Evolutionary conservation across 2,888 invertebrate species (phyloP).

Genomic region (Laothoe populi): DNA sequence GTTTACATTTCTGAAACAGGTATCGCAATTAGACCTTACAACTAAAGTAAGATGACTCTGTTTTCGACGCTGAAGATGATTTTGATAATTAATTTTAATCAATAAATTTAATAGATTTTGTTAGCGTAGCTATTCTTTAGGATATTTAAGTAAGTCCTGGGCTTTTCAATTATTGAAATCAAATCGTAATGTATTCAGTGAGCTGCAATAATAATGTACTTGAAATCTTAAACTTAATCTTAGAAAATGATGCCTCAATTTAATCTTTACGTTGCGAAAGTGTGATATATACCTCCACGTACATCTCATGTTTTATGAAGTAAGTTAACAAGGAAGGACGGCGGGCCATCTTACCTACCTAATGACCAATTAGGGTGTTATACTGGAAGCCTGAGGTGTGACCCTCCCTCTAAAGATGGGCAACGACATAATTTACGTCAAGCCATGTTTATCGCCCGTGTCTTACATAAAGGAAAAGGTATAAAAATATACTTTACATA

Average conservation of each 20-base stretch:
- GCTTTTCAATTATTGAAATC: too few relatives aligned
- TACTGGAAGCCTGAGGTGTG: constrained; percentile 3
- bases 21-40: too few relatives aligned
- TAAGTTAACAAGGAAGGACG: constrained; percentile 30
- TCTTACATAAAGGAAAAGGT: background rate
- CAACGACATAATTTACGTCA: constrained; percentile 11
- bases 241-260: background rate
- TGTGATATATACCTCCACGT: background rate
- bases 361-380: constrained; percentile 22
- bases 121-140: too few relatives aligned
- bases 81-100: too few relatives aligned
- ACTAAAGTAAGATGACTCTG: too few relatives aligned
- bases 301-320: constrained; percentile 8
- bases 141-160: too few relatives aligned
- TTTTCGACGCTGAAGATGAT: too few relatives aligned
- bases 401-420: constrained; percentile 3
- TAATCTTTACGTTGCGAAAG: background rate
- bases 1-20: too few relatives aligned
- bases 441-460: constrained; percentile 1
- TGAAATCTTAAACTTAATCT: too few relatives aligned
- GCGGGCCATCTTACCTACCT: constrained; percentile 26
- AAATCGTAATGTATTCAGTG: background rate
- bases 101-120: too few relatives aligned
- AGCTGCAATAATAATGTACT: background rate
- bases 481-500: background rate